Evolutionary conservation across 2,113 vertebrate species (phyloP).

Genomic region (Aptenodytes patagonicus): DNA sequence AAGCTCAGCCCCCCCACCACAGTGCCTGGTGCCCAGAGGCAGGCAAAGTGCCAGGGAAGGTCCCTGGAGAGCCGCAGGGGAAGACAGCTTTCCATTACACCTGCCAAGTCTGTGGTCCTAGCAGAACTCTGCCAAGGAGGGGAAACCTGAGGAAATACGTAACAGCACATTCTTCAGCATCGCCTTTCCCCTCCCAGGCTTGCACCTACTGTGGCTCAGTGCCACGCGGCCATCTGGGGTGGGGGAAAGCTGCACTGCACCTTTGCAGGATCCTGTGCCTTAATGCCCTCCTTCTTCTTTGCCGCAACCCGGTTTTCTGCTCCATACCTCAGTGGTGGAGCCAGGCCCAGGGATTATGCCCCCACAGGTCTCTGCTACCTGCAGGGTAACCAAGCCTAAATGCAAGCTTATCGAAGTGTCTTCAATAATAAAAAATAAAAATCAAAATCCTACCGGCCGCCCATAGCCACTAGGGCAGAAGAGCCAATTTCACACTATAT

Average conservation of each 20-base stretch:
- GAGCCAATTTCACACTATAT: background rate
- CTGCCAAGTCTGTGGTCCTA: slow-evolving; percentile 23
- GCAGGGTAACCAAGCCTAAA: background rate
- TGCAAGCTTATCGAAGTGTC: accelerated
- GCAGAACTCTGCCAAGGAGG: background rate
- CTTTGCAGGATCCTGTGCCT: background rate
- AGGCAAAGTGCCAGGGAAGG: background rate
- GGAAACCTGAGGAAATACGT: background rate
- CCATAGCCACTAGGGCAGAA: background rate
- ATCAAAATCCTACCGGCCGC: background rate
- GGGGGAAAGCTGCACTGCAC: background rate
- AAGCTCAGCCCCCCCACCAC: background rate
- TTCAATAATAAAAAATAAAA: background rate
- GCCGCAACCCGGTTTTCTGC: background rate
- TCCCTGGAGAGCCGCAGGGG: background rate
- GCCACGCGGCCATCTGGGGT: background rate
- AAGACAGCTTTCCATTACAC: background rate
- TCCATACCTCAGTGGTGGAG: background rate
- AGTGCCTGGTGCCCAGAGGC: background rate
- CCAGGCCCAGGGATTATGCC: background rate
- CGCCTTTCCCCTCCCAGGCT: background rate
- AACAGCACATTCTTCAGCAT: background rate
- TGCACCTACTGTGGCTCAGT: background rate
- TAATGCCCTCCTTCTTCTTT: background rate
- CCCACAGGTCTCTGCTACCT: background rate